Evolutionary conservation across 2,888 invertebrate species (phyloP), one percentile per base, ranked within the genome.

Genomic region (Microplitis deprimator): DNA sequence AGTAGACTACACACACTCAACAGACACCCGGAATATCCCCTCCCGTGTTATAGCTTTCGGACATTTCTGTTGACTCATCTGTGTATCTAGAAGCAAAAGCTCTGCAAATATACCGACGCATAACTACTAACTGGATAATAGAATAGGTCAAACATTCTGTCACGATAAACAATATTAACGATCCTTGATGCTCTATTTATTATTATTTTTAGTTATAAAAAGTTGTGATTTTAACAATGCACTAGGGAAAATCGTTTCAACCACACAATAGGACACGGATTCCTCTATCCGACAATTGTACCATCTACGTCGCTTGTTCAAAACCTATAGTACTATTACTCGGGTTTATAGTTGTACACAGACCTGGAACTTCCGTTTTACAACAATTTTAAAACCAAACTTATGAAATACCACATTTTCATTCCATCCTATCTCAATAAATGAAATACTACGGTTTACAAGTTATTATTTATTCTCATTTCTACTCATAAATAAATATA

Each of bases 191-290:
- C 50, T 50, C 6, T 13, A 50, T 50, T 50, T 50, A 50, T 13
- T 50, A 13, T 5, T 13, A 13, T 50, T 16, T 17, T 13, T 20
- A 69, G 41, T 17, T 17, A 29, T 62, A 17, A 17, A 29, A 29
- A 29, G 29, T 29, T 62, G 17, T 72, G 39, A 59, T 73, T 59
- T 68, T 40, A 41, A 76, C 65, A 67, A 65, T 65, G 65, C 40
- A n/a, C 20, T 10, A 70, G 41, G 41, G 60, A 69, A 13, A 76
- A 76, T 77, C 69, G 77, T 68, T 77, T 77, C 62, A 70, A 38
- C 73, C 77, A 68, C 72, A 73, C 77, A 73, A 77, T 77, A 59
- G 50, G n/a, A 38, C 64, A 69, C 68, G 61, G 39, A 68, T 29
- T 65, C 41, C 71, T 50, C 29, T 29, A 29, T 29, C 29, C 29